phyloP scores from a whole-genome alignment of 2,797 vertebrate genomes.

The Sitta carolinensis region DNA sequence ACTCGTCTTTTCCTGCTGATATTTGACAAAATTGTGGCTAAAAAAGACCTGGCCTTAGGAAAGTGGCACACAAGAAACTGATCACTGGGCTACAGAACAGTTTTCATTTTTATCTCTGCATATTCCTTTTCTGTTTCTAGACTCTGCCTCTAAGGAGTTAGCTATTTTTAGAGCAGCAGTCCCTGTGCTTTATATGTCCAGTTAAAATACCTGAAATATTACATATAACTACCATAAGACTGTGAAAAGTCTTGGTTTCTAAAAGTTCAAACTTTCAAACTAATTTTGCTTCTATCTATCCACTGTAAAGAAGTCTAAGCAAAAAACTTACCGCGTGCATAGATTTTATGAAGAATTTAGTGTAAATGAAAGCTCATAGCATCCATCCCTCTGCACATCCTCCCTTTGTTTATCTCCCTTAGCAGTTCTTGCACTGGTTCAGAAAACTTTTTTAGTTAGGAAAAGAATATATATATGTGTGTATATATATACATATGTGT shows the following conservation, averaged over 20 bases:
- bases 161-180: not conserved
- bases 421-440: not conserved
- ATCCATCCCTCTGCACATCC: not conserved
- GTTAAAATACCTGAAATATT: not conserved
- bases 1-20: not conserved
- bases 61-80: not conserved
- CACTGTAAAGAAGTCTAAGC: not conserved
- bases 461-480: not conserved
- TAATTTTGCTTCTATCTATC: not conserved
- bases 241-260: not conserved
- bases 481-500: too few relatives aligned
- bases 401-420: not conserved
- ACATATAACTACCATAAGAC: not conserved
- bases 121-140: not conserved
- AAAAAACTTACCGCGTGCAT: accelerated
- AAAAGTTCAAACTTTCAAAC: not conserved
- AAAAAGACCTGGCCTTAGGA: not conserved
- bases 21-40: not conserved
- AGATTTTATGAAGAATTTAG: not conserved
- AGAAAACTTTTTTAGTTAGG: not conserved
- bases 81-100: not conserved
- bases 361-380: not conserved
- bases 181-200: not conserved
- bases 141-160: not conserved
- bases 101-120: not conserved